Percentiles rank a stretch among this genome's conserved stretches.
Conservation (phyloP, 1,140 invertebrate species). For the Magallana ariakensis region DNA sequence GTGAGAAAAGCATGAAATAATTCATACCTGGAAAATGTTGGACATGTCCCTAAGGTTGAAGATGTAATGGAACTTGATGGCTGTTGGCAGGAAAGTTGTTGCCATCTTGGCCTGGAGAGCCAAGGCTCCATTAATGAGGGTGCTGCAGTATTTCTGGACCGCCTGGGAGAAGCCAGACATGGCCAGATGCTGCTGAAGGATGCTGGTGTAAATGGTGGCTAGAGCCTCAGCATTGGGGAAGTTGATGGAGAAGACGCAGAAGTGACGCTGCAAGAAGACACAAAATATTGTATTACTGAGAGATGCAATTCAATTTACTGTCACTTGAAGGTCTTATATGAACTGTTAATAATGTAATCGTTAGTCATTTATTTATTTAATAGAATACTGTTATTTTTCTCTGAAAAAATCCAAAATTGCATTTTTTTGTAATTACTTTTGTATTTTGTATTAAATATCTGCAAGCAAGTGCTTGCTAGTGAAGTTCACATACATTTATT, state of each 20-base stretch:
- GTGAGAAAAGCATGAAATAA: neutral
- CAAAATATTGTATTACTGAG: neutral
- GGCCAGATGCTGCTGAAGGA: constrained; percentile 87
- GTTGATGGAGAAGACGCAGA: constrained; percentile 95
- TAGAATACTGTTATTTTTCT: too few relatives aligned
- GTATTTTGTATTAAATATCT: too few relatives aligned
- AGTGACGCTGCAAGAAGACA: constrained; percentile 86
- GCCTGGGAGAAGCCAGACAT: constrained; percentile 87
- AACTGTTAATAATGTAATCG: too few relatives aligned
- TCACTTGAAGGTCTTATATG: too few relatives aligned
- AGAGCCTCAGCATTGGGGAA: constrained; percentile 93
- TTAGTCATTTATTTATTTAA: too few relatives aligned
- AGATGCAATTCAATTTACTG: too few relatives aligned
- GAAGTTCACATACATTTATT: too few relatives aligned
- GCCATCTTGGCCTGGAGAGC: constrained; percentile 91
- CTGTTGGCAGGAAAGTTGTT: constrained; percentile 94
- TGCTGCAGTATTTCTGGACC: constrained; percentile 83
- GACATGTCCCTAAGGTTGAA: constrained; percentile 97
- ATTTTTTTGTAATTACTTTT: too few relatives aligned
- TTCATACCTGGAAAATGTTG: constrained; percentile 85
- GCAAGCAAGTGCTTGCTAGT: too few relatives aligned
- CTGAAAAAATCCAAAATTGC: too few relatives aligned
- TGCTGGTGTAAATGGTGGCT: constrained; percentile 93
- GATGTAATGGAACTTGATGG: constrained; percentile 97
- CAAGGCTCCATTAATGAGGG: constrained; percentile 90